Conservation (phyloP, 2,888 invertebrate genomes). For the Melipona bicolor region DNA sequence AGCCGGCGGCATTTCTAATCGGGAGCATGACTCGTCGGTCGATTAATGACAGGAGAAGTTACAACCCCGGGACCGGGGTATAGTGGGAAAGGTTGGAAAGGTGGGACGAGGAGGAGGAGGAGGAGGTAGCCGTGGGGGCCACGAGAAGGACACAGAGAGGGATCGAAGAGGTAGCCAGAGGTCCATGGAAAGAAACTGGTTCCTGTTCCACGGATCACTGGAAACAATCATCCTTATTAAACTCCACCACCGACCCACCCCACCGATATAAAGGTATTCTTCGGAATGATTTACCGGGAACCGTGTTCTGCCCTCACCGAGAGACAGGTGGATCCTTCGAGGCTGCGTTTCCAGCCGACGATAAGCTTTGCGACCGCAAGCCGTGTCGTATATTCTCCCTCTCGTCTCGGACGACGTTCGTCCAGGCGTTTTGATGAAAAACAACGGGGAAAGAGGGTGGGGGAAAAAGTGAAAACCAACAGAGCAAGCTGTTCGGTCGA, state of each 20-base stretch:
- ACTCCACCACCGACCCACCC: constrained; percentile 73
- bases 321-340: constrained; percentile 66
- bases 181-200: constrained; percentile 71
- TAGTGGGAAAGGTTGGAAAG: not conserved
- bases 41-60: constrained; percentile 75
- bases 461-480: constrained; percentile 38
- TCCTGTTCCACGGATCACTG: constrained; percentile 74
- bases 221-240: constrained; percentile 81
- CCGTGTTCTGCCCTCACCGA: constrained; percentile 54
- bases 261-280: constrained; percentile 73
- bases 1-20: constrained; percentile 69
- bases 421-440: not conserved
- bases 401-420: not conserved
- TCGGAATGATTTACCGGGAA: constrained; percentile 75
- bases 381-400: not conserved
- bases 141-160: constrained; percentile 15
- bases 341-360: constrained; percentile 15
- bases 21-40: constrained; percentile 72
- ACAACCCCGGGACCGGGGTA: constrained; percentile 20
- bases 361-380: constrained; percentile 33
- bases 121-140: not conserved
- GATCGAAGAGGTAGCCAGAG: constrained; percentile 25
- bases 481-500: constrained; percentile 32
- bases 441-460: not conserved
- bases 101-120: not conserved